Conservation (phyloP, 1,140 invertebrate genomes). For the Hypsibius dujardini region DNA sequence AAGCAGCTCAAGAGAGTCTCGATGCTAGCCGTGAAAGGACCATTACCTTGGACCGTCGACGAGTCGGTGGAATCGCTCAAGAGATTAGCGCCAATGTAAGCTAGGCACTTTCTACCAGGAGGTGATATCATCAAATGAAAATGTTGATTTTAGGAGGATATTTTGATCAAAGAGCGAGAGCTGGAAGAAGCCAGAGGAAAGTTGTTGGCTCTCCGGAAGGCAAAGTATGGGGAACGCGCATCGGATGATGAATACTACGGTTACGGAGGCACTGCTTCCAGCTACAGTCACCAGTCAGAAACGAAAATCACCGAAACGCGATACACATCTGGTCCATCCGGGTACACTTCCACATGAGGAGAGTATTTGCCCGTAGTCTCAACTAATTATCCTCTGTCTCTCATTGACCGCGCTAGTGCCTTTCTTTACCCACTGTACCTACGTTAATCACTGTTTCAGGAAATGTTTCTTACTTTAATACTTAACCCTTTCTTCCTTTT, state of each 20-base stretch:
- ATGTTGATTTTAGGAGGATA: conserved; percentile 40
- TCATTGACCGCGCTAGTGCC: too few species aligned
- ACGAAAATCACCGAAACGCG: conserved; percentile 8
- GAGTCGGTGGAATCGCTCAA: conserved; percentile 72
- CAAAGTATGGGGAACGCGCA: conserved; percentile 31
- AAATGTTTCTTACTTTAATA: too few species aligned
- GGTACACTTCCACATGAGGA: background rate
- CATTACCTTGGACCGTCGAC: conserved; percentile 66
- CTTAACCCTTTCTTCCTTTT: too few species aligned
- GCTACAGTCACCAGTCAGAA: background rate
- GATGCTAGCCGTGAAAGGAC: conserved; percentile 63
- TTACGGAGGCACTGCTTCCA: conserved; percentile 19
- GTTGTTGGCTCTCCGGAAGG: conserved; percentile 43
- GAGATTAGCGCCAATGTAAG: conserved; percentile 54
- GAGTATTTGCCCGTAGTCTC: too few species aligned
- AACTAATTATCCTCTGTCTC: too few species aligned
- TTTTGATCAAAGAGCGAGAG: conserved; percentile 77
- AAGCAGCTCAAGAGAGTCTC: conserved; percentile 77
- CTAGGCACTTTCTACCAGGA: background rate
- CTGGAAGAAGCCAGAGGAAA: conserved; percentile 74
- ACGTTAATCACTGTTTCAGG: too few species aligned
- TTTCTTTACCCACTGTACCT: too few species aligned
- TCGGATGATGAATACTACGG: conserved; percentile 22
- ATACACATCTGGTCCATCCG: conserved; percentile 1
- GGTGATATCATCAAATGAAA: background rate